Conservation (phyloP, 2,113 vertebrate species). For the Pipra filicauda region DNA sequence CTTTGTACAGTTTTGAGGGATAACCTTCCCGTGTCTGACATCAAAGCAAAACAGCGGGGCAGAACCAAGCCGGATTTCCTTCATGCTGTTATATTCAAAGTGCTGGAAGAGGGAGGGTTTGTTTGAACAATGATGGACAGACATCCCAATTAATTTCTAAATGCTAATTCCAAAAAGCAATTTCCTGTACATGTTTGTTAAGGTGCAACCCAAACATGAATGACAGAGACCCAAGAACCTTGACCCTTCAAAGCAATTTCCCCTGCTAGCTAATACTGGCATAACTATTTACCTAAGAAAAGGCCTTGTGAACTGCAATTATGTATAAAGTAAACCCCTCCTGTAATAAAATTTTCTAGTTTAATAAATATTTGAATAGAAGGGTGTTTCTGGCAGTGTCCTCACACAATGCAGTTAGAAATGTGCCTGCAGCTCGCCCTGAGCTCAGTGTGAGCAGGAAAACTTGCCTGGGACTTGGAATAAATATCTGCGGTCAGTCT, state of each 20-base stretch:
- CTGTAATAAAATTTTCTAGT: not conserved
- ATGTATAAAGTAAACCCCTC: not conserved
- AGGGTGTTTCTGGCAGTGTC: not conserved
- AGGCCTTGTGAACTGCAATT: not conserved
- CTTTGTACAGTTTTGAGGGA: conserved; percentile 77
- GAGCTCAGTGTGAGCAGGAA: not conserved
- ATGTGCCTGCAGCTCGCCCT: not conserved
- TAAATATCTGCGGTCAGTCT: not conserved
- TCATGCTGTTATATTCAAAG: conserved; percentile 79
- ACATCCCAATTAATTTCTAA: not conserved
- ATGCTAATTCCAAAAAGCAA: not conserved
- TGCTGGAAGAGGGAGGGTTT: conserved; percentile 64
- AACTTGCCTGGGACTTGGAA: not conserved
- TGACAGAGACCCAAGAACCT: not conserved
- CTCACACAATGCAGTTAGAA: not conserved
- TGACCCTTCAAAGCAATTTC: not conserved
- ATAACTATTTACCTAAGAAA: not conserved
- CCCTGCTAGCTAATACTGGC: not conserved
- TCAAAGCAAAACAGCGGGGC: conserved; percentile 76
- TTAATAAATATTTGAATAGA: conserved; percentile 36
- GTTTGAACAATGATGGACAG: not conserved
- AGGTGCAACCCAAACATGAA: not conserved
- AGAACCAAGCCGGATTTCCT: conserved; percentile 76
- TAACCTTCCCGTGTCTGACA: conserved; percentile 68
- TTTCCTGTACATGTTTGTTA: conserved; percentile 1